Evolutionary conservation across 2,113 vertebrate species (phyloP), one percentile per base, ranked within the genome.

Genomic region (Xiphophorus couchianus): DNA sequence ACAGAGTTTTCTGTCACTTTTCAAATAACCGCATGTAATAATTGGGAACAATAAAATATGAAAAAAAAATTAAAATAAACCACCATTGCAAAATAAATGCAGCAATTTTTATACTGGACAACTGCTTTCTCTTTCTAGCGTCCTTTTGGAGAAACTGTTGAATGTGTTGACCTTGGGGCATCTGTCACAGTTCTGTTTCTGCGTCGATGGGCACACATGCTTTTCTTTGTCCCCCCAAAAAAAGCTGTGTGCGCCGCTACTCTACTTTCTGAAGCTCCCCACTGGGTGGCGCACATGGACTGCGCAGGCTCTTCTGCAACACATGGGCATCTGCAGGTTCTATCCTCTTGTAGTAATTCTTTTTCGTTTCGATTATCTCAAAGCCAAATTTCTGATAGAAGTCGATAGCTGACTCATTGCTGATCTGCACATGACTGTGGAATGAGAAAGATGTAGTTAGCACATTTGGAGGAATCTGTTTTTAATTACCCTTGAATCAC

Each of bases 301-400:
- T 96, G 93, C 96, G 93, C 93, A 99, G 96, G 90, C 96, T 98
- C 94, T 99, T 99, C 94, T 99, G 97, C 93, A 99, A 95, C 92
- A 99, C 97, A 1, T 99, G 98, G 82, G 97, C 98, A 71, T 99
- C 98, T 85, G 98, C 97, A 0, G 98, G 98, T 89, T 99, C 97
- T 98, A 99, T 99, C 95, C 98, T 98, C 95, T 99, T 99, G 95
- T 99, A 99, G 95, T 99, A 99, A 94, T 99, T 99, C 93, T 99
- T 99, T 96, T 99, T 99, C 76, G 98, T 99, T 93, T 99, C 98
- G 29, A 99, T 99, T 92, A 99, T 98, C 94, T 99, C 97, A 92
- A 99, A 99, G 86, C 98, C 98, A 95, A 99, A 99, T 90, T 98
- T 99, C 82, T 97, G 96, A 95, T 99, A 99, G 95, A 99, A 99